These are phyloP conservation scores for Beris morrisii DNA, from an alignment of 2,888 invertebrate genomes.

Conservation along the genomic window DNA sequence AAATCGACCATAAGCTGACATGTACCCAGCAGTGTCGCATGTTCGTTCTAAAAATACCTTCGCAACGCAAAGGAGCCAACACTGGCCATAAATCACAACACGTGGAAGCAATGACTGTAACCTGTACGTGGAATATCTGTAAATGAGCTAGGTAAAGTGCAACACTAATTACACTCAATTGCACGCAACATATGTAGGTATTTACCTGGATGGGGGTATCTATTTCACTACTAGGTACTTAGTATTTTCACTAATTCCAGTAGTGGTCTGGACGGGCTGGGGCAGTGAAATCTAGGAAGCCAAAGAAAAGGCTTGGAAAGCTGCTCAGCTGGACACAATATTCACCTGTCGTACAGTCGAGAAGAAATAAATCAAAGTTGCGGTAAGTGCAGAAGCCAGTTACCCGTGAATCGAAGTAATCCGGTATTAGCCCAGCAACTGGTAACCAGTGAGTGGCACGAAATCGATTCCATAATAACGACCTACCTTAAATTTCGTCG, in stretches of 20 bases:
- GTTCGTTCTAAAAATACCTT: conserved; percentile 9
- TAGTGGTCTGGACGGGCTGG: neutral
- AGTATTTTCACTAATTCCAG: neutral
- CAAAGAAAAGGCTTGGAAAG: conserved; percentile 26
- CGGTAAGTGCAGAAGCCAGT: conserved; percentile 25
- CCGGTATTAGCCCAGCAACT: too few relatives aligned
- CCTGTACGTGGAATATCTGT: conserved; percentile 24
- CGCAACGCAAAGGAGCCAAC: neutral
- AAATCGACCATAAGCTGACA: conserved; percentile 30
- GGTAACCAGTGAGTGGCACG: too few relatives aligned
- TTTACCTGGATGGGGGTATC: conserved; percentile 19
- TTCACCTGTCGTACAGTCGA: conserved; percentile 23
- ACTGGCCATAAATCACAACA: conserved; percentile 15
- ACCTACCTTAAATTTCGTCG: too few relatives aligned
- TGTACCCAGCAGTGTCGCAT: conserved; percentile 20
- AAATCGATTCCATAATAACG: too few relatives aligned
- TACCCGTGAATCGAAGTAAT: conserved; percentile 21
- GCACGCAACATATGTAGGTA: conserved; percentile 29
- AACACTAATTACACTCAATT: conserved; percentile 32
- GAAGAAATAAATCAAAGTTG: conserved; percentile 15
- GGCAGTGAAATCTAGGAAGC: conserved; percentile 13
- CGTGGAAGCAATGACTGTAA: conserved; percentile 9
- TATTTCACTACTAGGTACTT: conserved; percentile 13
- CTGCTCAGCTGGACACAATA: conserved; percentile 16
- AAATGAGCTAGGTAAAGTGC: conserved; percentile 21